Evolutionary conservation across 2,797 vertebrate genomes (phyloP).

Genomic region (Tenualosa thibaudeaui): DNA sequence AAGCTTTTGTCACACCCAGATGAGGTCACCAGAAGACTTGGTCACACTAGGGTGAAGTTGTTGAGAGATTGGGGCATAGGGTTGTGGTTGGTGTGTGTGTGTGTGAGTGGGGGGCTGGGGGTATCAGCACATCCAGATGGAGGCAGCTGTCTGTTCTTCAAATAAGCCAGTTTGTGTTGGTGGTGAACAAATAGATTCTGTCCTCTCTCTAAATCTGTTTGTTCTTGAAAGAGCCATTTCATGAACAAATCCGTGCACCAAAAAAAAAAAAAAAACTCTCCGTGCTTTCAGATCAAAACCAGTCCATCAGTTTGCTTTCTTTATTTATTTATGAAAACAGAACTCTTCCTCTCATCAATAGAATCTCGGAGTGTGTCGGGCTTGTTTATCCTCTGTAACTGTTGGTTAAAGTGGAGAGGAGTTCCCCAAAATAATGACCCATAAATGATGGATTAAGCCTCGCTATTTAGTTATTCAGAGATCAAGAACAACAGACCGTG

Average conservation of each 20-base stretch:
- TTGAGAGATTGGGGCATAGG: neutral
- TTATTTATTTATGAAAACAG: constrained; percentile 14
- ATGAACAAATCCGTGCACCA: constrained; percentile 32
- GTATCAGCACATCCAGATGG: neutral
- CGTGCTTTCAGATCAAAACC: neutral
- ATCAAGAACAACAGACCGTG: constrained; percentile 4
- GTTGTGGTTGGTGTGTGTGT: neutral
- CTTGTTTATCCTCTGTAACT: neutral
- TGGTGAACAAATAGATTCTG: constrained; percentile 2
- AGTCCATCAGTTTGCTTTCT: neutral
- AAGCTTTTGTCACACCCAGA: constrained; percentile 34
- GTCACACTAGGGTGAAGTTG: neutral
- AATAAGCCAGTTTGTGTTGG: neutral
- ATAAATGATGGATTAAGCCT: constrained; percentile 11
- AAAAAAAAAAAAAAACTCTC: constrained; percentile 26
- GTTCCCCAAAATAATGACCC: constrained; percentile 15
- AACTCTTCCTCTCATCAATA: neutral
- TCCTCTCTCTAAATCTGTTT: constrained; percentile 34
- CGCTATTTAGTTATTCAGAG: neutral
- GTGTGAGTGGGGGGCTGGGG: neutral
- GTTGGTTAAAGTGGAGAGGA: neutral
- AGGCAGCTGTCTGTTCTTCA: neutral
- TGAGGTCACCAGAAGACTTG: constrained; percentile 40
- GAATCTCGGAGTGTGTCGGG: neutral
- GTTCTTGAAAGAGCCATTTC: constrained; percentile 41